Conservation (phyloP, 1,140 invertebrate genomes). For the Anastatus disparis region DNA sequence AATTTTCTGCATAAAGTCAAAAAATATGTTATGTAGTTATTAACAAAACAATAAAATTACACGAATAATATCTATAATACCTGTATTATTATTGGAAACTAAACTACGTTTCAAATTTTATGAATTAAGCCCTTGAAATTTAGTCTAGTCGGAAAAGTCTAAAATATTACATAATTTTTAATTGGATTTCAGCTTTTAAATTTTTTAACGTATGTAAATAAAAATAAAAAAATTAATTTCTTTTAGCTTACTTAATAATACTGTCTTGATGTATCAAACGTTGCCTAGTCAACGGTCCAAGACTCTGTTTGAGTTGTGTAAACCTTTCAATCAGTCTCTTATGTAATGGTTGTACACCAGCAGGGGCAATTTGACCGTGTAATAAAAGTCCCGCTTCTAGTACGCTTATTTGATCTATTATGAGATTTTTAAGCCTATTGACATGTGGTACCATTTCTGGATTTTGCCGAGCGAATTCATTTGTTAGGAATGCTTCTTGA, state of each 20-base stretch:
- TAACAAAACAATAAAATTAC: not conserved
- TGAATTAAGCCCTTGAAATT: too few species aligned
- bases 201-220: not conserved
- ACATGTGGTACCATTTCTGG: conserved; percentile 81
- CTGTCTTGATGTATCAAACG: conserved; percentile 73
- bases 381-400: conserved; percentile 83
- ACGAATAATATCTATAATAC: too few species aligned
- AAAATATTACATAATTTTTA: not conserved
- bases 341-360: conserved; percentile 87
- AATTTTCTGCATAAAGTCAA: too few species aligned
- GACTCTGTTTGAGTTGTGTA: conserved; percentile 78
- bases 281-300: conserved; percentile 74
- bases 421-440: conserved; percentile 77
- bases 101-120: too few species aligned
- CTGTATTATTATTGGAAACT: too few species aligned
- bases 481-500: conserved; percentile 89
- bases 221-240: conserved; percentile 11
- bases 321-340: conserved; percentile 87
- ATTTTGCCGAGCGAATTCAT: conserved; percentile 81
- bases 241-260: conserved; percentile 76
- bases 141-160: too few species aligned
- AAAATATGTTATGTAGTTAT: too few species aligned
- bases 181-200: not conserved
- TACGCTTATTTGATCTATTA: conserved; percentile 81
- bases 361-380: conserved; percentile 84